Conservation (phyloP, 2,888 invertebrate genomes). For the Conops quadrifasciatus region DNA sequence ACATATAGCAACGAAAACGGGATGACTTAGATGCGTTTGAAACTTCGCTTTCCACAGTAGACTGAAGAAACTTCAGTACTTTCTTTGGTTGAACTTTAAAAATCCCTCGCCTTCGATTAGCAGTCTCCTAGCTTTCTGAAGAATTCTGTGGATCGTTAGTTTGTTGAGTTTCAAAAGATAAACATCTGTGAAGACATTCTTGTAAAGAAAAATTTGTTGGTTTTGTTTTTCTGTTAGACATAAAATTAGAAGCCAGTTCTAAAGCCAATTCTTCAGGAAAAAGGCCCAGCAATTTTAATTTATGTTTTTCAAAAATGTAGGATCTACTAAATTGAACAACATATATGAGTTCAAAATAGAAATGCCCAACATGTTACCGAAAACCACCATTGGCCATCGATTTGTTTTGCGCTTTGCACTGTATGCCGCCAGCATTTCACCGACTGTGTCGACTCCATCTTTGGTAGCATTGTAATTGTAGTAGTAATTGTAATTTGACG, state of each 20-base stretch:
- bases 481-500: too few species aligned
- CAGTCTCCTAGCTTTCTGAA: too few species aligned
- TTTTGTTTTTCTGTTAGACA: neutral
- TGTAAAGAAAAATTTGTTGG: neutral
- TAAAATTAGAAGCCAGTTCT: neutral
- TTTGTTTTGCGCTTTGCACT: conserved; percentile 14
- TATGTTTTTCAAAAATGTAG: neutral
- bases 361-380: conserved; percentile 7
- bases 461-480: conserved; percentile 14
- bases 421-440: conserved; percentile 2
- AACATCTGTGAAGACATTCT: neutral
- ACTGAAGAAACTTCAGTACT: too few species aligned
- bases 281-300: neutral
- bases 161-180: neutral
- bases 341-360: neutral
- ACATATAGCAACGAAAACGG: too few species aligned
- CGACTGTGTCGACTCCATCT: conserved; percentile 8
- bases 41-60: too few species aligned
- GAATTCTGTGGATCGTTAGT: too few species aligned
- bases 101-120: too few species aligned
- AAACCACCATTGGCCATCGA: conserved; percentile 4
- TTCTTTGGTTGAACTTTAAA: too few species aligned
- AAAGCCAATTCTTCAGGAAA: neutral
- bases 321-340: neutral
- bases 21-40: too few species aligned